phyloP scores from a whole-genome alignment of 2,888 invertebrate species.

The Volucella inflata region DNA sequence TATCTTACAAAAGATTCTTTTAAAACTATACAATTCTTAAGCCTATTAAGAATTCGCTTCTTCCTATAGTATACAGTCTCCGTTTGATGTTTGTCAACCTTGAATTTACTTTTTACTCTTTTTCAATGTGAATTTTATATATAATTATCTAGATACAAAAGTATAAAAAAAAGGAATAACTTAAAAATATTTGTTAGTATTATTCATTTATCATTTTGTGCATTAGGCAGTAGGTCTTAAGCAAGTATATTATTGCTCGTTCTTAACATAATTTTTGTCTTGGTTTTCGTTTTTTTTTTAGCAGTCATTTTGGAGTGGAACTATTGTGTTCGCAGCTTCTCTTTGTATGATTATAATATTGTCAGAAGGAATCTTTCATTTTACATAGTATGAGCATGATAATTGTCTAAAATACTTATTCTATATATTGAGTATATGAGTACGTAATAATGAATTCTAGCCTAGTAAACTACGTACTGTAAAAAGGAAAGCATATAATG shows the following conservation, averaged over 20 bases:
- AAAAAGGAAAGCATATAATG: conserved; percentile 62
- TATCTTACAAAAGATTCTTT: conserved; percentile 66
- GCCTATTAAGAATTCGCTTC: conserved; percentile 31
- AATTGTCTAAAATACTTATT: conserved; percentile 65
- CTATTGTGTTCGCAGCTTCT: conserved; percentile 34
- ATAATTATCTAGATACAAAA: conserved; percentile 70
- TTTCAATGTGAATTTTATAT: conserved; percentile 40
- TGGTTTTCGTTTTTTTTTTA: conserved; percentile 15
- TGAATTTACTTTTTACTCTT: neutral
- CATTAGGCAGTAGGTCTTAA: conserved; percentile 46
- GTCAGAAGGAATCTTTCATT: conserved; percentile 70
- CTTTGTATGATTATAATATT: conserved; percentile 65
- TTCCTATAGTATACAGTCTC: conserved; percentile 31
- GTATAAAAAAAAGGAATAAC: conserved; percentile 67
- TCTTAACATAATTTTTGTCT: conserved; percentile 37
- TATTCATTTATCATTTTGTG: conserved; percentile 41
- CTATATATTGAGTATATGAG: conserved; percentile 60
- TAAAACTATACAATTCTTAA: conserved; percentile 51
- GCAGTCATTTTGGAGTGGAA: conserved; percentile 59
- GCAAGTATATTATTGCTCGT: conserved; percentile 33
- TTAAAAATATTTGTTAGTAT: conserved; percentile 54
- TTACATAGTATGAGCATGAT: conserved; percentile 67
- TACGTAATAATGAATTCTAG: conserved; percentile 69
- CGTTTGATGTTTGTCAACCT: conserved; percentile 43
- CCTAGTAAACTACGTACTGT: conserved; percentile 53